Base-by-base conservation (phyloP, 1,140 invertebrate genomes). In the Bemisia tabaci region DNA sequence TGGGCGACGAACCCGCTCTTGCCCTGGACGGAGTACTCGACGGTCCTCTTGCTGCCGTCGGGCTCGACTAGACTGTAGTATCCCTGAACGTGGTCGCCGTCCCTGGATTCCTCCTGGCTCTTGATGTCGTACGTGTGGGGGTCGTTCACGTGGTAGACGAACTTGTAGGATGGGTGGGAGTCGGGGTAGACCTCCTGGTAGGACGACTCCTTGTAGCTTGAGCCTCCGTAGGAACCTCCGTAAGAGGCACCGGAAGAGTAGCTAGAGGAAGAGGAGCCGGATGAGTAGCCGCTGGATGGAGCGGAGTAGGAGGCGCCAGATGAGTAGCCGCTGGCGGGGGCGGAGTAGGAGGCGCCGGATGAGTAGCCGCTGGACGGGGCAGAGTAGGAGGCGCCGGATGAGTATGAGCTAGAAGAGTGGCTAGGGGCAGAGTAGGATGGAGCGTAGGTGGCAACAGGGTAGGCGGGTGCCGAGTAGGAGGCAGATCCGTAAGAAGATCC, bases 71-170 rank as follows among this genome's bases (percentile, higher is more conserved):
- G 71, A 24, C 72, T 80, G 74, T 83, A 84, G 1, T 77, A 79
- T 1, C 81, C 81, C 17, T 48, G 5, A 12, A 74, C 72, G 5
- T 48, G 33, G 33, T 85, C 83, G 1, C 83, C 78, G 69, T 81
- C 76, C 12, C 80, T 73, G 24, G 77, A 75, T 72, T 83, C 82
- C 60, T 79, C 74, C 67, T 83, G 82, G 69, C 76, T 77, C 73
- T 84, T 83, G 68, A 81, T 77, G 72, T 84, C 82, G 21, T 80
- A 80, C 58, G 82, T 83, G 72, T 82, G 76, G 24, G 77, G 75
- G 69, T 83, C 82, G 60, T 78, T 77, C 22, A 84, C 81, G 22
- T 75, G 76, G 70, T 83, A 84, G 17, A 77, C 73, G 73, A 81
- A 84, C 61, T 74, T 75, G 72, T 83, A 84, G 0, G 65, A 26